A percentile compares a stretch with the other conserved stretches of the same genome.
Evolutionary conservation across 2,888 invertebrate genomes (phyloP).

Genomic region (Baronia brevicornis): DNA sequence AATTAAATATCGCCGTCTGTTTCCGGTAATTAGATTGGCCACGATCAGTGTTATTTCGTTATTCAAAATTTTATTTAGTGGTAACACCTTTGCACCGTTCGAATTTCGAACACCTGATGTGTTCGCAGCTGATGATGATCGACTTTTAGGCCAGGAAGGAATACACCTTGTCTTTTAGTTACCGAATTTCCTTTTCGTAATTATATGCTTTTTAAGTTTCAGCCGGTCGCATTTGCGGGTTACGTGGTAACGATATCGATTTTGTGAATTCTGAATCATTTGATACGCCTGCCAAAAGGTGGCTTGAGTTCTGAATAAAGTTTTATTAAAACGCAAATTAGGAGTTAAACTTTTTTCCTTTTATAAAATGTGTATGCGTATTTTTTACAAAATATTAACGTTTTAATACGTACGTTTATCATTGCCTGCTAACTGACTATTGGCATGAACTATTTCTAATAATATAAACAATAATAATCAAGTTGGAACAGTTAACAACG

Average conservation of each 20-base stretch:
- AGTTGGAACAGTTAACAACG: no score
- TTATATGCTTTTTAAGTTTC: slow-evolving; percentile 40
- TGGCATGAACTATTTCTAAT: no score
- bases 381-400: no score
- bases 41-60: slow-evolving; percentile 41
- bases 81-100: slow-evolving; percentile 55
- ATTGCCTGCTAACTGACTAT: no score
- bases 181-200: slow-evolving; percentile 57
- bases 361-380: no score
- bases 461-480: no score
- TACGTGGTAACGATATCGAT: slow-evolving; percentile 28
- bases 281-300: slow-evolving; percentile 10
- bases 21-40: slow-evolving; percentile 54
- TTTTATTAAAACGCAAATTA: no score
- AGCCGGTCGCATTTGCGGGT: slow-evolving; percentile 25
- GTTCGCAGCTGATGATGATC: slow-evolving; percentile 47
- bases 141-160: slow-evolving; percentile 29
- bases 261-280: slow-evolving; percentile 14
- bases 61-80: slow-evolving; percentile 42
- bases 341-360: no score
- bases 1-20: slow-evolving; percentile 55
- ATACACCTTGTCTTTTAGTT: slow-evolving; percentile 62
- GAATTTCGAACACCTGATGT: slow-evolving; percentile 60
- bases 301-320: no score
- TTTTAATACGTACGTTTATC: no score